Base-by-base conservation (phyloP, 1,140 invertebrate genomes). In the Heliothis subflexa region DNA sequence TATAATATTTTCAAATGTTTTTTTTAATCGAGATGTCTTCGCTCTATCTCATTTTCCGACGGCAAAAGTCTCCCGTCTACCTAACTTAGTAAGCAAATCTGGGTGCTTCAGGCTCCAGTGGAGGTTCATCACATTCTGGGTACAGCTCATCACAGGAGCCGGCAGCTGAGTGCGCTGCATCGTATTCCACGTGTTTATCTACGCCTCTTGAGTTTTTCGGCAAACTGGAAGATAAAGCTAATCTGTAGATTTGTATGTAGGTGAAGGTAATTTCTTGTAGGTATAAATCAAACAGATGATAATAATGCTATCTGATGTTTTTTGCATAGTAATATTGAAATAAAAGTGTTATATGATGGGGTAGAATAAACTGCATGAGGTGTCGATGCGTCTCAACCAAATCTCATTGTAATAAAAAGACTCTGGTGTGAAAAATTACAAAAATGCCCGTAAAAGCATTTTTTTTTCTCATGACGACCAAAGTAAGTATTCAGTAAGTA, bases 101-200 rank as follows among this genome's bases (percentile, higher is more conserved):
- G 16, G 84, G 70, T 25, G 76, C 81, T 3, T 78, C 54, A 52
- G 70, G 14, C 14, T 80, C 79, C 4, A 73, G 10, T 9, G 79
- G 7, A 0, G 79, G 74, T 12, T 83, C 68, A 9, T 85, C 73
- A 62, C 91, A 93, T 4, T 90, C 88, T 7, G 92, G 88, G 74
- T 91, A 93, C n/a, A 92, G 55, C 7, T 83, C 80, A 14, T 89
- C 85, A 52, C 92, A 93, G 0, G 86, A 83, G 33, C 84, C 83
- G 0, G 79, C 80, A 0, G 87, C 73, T 10, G 79, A 76, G 11
- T 84, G 81, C 0, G 90, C 91, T 64, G 70, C 59, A 33, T 93
- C 89, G 21, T 90, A 93, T 54, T 92, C 89, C 45, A 81, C 76
- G 13, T 84, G 77, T 14, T 83, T 79, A 13, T 86, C 85, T 14